phyloP scores from a whole-genome alignment of 2,113 vertebrate species.

The Parus major region DNA sequence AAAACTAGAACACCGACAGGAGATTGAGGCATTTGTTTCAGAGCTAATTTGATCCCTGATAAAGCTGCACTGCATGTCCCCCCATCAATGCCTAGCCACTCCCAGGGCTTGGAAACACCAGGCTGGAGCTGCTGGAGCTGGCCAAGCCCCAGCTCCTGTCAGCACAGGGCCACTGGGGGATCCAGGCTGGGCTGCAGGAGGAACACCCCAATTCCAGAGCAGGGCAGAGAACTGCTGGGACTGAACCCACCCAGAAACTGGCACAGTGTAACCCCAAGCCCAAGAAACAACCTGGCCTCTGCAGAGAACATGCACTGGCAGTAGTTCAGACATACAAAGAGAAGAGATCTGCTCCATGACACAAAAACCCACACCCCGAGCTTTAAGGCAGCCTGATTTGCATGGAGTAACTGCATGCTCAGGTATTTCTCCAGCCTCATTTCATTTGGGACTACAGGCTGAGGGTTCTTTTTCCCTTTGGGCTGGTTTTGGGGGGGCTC shows the following conservation, averaged over 20 bases:
- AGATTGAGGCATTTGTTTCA: not conserved
- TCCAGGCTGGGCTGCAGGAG: not conserved
- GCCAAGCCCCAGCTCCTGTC: not conserved
- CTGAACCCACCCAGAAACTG: accelerated
- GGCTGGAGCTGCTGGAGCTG: too few species aligned
- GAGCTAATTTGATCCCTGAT: not conserved
- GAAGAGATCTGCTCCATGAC: not conserved
- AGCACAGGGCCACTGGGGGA: accelerated
- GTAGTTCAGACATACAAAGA: not conserved
- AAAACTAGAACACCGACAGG: accelerated
- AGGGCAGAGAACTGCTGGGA: not conserved
- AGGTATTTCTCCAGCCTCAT: not conserved
- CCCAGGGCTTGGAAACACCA: not conserved
- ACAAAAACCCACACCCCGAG: not conserved
- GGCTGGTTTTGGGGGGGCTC: accelerated
- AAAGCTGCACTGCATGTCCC: not conserved
- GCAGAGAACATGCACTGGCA: not conserved
- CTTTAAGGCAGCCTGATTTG: not conserved
- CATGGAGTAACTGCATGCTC: not conserved
- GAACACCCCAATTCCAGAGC: not conserved
- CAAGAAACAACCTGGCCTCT: not conserved
- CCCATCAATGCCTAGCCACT: not conserved
- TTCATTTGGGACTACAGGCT: not conserved
- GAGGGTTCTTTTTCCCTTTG: not conserved
- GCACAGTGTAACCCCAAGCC: not conserved